Conservation (phyloP, 23 tunicate species). For the Diplosoma virens region DNA sequence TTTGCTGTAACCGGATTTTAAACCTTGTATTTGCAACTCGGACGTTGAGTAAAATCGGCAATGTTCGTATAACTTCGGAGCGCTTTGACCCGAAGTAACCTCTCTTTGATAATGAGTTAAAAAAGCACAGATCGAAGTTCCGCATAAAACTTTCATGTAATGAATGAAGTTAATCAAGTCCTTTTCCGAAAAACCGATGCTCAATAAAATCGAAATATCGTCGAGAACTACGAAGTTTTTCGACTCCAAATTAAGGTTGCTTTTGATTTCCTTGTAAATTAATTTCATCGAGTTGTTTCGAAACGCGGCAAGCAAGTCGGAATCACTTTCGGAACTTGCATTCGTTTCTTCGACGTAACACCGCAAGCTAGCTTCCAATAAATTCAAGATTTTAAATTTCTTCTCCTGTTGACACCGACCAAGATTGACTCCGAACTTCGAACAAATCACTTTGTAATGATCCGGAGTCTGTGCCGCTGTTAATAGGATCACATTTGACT, state of each 20-base stretch:
- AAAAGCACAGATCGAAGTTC: background rate
- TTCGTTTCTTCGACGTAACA: background rate
- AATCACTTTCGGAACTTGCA: background rate
- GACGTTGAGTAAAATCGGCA: slow-evolving; percentile 21
- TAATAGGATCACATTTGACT: slow-evolving; percentile 37
- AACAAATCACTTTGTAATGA: slow-evolving; percentile 68
- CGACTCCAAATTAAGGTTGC: background rate
- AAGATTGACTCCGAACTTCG: slow-evolving; percentile 48
- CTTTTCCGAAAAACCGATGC: slow-evolving; percentile 17
- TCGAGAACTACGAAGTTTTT: slow-evolving; percentile 40
- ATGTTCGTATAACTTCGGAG: background rate
- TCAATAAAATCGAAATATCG: slow-evolving; percentile 42
- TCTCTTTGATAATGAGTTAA: slow-evolving; percentile 39
- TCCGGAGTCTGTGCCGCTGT: slow-evolving; percentile 45
- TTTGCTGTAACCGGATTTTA: slow-evolving; percentile 77
- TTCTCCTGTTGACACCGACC: slow-evolving; percentile 8
- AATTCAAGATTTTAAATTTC: slow-evolving; percentile 23
- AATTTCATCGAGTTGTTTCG: background rate
- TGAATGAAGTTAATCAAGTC: slow-evolving; percentile 42
- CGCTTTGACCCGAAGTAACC: background rate
- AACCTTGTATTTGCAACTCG: slow-evolving; percentile 39
- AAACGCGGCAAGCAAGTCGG: background rate
- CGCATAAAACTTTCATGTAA: slow-evolving; percentile 29
- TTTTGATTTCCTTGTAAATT: background rate
- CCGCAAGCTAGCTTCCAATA: slow-evolving; percentile 21